Evolutionary conservation across 2,797 vertebrate genomes (phyloP).

Genomic region (Bufotes viridis): DNA sequence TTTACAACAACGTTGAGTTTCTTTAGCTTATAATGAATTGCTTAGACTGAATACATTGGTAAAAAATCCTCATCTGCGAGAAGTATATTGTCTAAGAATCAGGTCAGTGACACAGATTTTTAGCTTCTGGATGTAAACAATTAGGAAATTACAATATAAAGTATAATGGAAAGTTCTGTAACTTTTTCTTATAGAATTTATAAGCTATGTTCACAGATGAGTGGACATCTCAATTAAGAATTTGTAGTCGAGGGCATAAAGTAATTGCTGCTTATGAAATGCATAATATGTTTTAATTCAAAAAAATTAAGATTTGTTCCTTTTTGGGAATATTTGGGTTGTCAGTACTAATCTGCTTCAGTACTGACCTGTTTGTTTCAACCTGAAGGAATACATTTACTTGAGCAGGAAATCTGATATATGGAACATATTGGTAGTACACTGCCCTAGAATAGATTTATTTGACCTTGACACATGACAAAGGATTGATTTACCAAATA

Average conservation of each 20-base stretch:
- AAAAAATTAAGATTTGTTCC: background rate
- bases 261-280: background rate
- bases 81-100: too few species aligned
- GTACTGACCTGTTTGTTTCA: background rate
- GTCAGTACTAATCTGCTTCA: background rate
- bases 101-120: too few species aligned
- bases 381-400: background rate
- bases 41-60: too few species aligned
- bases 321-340: background rate
- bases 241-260: background rate
- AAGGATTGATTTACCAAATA: slow-evolving; percentile 55
- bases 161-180: background rate
- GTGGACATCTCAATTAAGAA: background rate
- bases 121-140: background rate
- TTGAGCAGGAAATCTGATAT: background rate
- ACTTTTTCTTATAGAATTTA: background rate
- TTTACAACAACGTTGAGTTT: too few species aligned
- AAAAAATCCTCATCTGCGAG: too few species aligned
- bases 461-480: slow-evolving; percentile 44
- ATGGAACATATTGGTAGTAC: too few species aligned
- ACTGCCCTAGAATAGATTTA: slow-evolving; percentile 25
- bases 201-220: background rate
- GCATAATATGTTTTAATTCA: background rate
- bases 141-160: background rate
- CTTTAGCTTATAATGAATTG: too few species aligned